Percentiles rank a stretch among this genome's conserved stretches.
Conservation (phyloP, 1,140 invertebrate species). For the Sitodiplosis mosellana region DNA sequence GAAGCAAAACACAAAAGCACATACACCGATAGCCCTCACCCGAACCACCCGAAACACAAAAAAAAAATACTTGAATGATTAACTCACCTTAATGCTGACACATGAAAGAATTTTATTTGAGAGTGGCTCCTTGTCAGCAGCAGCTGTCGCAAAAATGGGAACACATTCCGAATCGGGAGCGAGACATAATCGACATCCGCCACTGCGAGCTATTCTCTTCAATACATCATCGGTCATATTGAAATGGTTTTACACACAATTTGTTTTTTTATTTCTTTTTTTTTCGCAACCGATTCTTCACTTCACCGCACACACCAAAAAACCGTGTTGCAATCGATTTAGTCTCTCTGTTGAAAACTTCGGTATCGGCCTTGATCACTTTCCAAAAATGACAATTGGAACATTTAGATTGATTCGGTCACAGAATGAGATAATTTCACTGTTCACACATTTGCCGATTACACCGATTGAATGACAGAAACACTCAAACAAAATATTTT, state of each 20-base stretch:
- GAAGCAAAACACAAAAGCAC: no score
- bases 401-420: no score
- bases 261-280: neutral
- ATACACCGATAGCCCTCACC: neutral
- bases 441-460: no score
- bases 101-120: slow-evolving; percentile 23
- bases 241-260: neutral
- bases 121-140: slow-evolving; percentile 24
- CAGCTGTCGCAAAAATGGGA: slow-evolving; percentile 24
- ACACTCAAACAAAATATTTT: no score
- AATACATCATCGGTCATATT: neutral
- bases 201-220: slow-evolving; percentile 12
- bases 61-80: neutral
- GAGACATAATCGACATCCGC: slow-evolving; percentile 23
- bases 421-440: no score
- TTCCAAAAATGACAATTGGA: no score
- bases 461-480: no score
- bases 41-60: neutral
- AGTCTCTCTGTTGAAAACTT: no score
- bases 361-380: no score
- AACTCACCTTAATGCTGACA: slow-evolving; percentile 24
- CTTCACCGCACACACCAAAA: no score
- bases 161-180: slow-evolving; percentile 23
- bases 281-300: no score
- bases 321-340: no score